Evolutionary conservation across 2,888 invertebrate genomes (phyloP), one percentile per base, ranked within the genome.

Genomic region (Mayetiola destructor): DNA sequence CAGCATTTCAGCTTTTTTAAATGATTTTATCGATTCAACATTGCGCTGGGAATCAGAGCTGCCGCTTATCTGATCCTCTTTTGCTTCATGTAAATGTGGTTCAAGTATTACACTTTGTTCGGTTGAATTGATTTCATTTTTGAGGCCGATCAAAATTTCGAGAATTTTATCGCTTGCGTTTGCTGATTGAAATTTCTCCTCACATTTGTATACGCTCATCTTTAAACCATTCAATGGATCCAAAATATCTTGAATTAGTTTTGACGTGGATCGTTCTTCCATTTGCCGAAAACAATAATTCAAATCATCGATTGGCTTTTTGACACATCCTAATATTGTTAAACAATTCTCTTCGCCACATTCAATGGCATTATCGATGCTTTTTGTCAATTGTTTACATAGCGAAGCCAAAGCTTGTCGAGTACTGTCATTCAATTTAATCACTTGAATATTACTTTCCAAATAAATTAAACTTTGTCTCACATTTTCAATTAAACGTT

Each of bases 351-450:
- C 66, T 2, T 72, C 64, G 9, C 68, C 66, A 20, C 64, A 66
- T 61, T 79, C 77, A 57, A 80, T 72, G 4, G 79, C 76, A 60
- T 76, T 76, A 65, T 79, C 78, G 57, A 80, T 70, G 10, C 78
- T 67, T 61, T 75, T 75, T 0, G 80, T 79, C 18, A 80, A 66
- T 61, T 77, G 67, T 66, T 73, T 76, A 71, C 67, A 79, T 66
- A 69, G 75, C 69, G 60, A 68, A 39, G 62, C 68, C 62, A 73
- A 74, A 6, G 65, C 65, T 0, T 61, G 56, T 55, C 68, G 66
- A 0, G 69, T 63, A 27, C 14, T 27, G 57, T 67, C 67, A 0
- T 64, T 59, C 0, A 68, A 65, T 4, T 69, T 62, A 2, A 72
- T 63, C 14, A 66, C 56, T 14, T 70, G 69, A 37, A 73, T 69